Conservation (phyloP, 2,113 vertebrate genomes). For the cat (Felis catus) region DNA sequence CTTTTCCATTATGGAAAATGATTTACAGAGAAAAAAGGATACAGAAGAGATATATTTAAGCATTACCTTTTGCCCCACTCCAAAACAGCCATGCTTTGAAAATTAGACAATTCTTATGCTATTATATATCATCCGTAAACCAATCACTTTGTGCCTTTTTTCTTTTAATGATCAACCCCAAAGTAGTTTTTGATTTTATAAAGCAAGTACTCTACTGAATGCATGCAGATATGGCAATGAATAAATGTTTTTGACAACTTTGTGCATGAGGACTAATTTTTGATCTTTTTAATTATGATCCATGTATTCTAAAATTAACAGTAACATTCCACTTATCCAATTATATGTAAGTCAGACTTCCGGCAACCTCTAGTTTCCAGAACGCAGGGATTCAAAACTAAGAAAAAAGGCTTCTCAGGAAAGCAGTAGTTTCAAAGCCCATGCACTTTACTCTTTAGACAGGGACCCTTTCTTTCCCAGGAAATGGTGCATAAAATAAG, state of each 20-base stretch:
- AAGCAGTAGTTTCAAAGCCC: conserved; percentile 56
- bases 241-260: conserved; percentile 54
- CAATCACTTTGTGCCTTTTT: conserved; percentile 60
- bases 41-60: conserved; percentile 46
- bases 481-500: conserved; percentile 44
- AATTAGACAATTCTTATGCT: conserved; percentile 47
- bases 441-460: conserved; percentile 38
- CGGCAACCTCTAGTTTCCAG: conserved; percentile 53
- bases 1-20: conserved; percentile 56
- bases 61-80: conserved; percentile 70
- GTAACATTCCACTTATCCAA: conserved; percentile 76
- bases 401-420: conserved; percentile 40
- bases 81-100: conserved; percentile 68
- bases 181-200: conserved; percentile 54
- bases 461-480: conserved; percentile 29
- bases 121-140: conserved; percentile 30
- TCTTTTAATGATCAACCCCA: conserved; percentile 65
- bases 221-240: conserved; percentile 75
- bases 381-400: conserved; percentile 43
- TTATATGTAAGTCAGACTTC: conserved; percentile 60
- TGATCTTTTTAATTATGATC: conserved; percentile 63
- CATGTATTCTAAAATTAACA: conserved; percentile 66
- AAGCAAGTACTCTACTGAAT: conserved; percentile 53
- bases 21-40: conserved; percentile 45
- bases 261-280: conserved; percentile 60